These are phyloP conservation scores for Uropetala carovei DNA, from an alignment of 2,888 invertebrate species.

Conservation along the genomic window DNA sequence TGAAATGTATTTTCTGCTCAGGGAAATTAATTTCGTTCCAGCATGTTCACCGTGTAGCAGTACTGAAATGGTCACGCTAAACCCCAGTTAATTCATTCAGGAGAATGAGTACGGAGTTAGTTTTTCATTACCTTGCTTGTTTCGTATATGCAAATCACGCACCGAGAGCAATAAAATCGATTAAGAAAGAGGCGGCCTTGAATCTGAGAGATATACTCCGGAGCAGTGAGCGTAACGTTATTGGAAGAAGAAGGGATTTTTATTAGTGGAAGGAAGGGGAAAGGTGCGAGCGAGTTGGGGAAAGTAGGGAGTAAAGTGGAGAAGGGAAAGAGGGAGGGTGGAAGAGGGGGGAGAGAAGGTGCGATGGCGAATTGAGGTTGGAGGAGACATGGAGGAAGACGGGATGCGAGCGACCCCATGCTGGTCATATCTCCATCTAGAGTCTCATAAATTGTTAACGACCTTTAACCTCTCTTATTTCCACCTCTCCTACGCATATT, in stretches of 20 bases:
- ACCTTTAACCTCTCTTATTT: slow-evolving; percentile 29
- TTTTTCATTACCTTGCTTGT: too few species aligned
- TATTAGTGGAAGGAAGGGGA: background rate
- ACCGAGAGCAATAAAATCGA: background rate
- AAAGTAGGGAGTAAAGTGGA: background rate
- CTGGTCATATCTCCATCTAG: slow-evolving; percentile 19
- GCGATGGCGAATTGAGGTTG: background rate
- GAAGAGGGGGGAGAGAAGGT: background rate
- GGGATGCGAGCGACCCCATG: background rate
- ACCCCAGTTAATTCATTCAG: too few species aligned
- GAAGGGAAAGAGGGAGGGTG: background rate
- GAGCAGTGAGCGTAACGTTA: background rate
- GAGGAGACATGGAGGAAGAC: too few species aligned
- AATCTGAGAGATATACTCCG: too few species aligned
- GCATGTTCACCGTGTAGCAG: too few species aligned
- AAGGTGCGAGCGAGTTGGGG: background rate
- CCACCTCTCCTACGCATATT: background rate
- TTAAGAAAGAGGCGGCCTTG: too few species aligned
- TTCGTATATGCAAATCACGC: background rate
- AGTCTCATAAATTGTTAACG: slow-evolving; percentile 8
- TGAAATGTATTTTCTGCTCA: too few species aligned
- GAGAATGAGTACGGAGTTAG: too few species aligned
- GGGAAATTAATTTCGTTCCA: too few species aligned
- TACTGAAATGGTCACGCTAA: too few species aligned
- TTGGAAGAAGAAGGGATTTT: background rate